Base-by-base conservation (phyloP, 2,888 invertebrate genomes). In the Drosophila bunnanda region DNA sequence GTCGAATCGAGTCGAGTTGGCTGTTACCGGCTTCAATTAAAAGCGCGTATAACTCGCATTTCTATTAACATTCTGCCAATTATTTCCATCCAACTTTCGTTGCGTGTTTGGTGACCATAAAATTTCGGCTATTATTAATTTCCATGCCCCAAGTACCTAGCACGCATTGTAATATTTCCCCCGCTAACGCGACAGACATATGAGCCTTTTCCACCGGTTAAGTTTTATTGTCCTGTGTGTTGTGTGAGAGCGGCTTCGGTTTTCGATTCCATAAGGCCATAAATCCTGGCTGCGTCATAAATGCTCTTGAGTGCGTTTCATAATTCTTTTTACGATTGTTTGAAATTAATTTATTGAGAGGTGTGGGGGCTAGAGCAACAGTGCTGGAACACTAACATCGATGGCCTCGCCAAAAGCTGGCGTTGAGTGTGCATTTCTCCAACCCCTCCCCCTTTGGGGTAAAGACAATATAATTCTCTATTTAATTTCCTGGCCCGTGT, bases 11-110 rank as follows among this genome's bases (percentile, higher is more conserved):
- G 25, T 25, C 52, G 10, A 43, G 43, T 38, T 28, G n/a, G 10
- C 52, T 64, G 52, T 66, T 65, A 65, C 25, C 22, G 50, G 30
- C 57, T 74, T 76, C 78, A 88, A 86, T 88, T 83, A 88, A 75
- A 83, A 77, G 60, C 75, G 86, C 79, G 67, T 82, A 79, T 78
- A 75, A 60, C 55, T 70, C 74, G 78, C 77, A 70, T 78, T 66
- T 75, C 53, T 68, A 67, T 77, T 76, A 80, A 58, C 61, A 75
- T 75, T 65, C 67, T 41, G 57, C 62, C 82, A 78, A 82, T 85
- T 82, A 87, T 83, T 76, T 77, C 80, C 34, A 65, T 67, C 75
- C 76, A 79, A 88, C 48, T 71, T 69, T 64, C 30, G 69, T 78
- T 60, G 75, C 75, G 75, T 73, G 75, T 22, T 36, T 43, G 20